phyloP scores from a whole-genome alignment of 1,140 invertebrate genomes.

The Drosophila pseudoananassae region DNA sequence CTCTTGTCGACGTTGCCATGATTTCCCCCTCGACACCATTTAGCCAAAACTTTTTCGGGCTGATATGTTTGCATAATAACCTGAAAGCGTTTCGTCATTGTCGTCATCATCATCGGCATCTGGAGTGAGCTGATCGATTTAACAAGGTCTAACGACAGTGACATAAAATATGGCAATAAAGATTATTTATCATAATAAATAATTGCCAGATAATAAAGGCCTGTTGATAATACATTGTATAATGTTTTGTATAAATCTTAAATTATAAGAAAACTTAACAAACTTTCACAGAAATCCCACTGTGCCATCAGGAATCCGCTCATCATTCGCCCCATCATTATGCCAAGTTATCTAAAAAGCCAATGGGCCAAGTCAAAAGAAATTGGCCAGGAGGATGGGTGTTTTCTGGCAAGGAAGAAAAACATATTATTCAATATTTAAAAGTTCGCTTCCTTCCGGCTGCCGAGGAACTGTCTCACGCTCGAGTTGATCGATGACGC shows the following conservation, averaged over 20 bases:
- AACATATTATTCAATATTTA: slow-evolving; percentile 77
- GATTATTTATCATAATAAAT: not conserved
- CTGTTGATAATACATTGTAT: no score
- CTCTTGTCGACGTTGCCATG: slow-evolving; percentile 22
- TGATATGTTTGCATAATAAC: slow-evolving; percentile 41
- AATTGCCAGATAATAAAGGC: not conserved
- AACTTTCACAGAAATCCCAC: not conserved
- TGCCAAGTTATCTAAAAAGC: slow-evolving; percentile 8
- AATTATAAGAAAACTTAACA: not conserved
- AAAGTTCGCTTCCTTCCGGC: slow-evolving; percentile 55
- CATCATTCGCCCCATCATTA: slow-evolving; percentile 46
- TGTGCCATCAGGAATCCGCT: slow-evolving; percentile 24
- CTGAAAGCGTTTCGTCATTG: slow-evolving; percentile 41
- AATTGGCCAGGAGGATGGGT: slow-evolving; percentile 9
- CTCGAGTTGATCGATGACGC: slow-evolving; percentile 70
- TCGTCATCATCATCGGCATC: slow-evolving; percentile 45
- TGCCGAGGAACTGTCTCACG: slow-evolving; percentile 43
- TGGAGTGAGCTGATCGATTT: slow-evolving; percentile 17
- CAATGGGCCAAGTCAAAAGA: slow-evolving; percentile 23
- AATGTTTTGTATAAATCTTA: not conserved
- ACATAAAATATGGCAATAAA: not conserved
- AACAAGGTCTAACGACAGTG: not conserved
- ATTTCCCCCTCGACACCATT: not conserved
- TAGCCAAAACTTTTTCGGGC: not conserved
- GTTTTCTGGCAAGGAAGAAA: slow-evolving; percentile 6